Evolutionary conservation across 2,888 invertebrate species (phyloP), one percentile per base, ranked within the genome.

Genomic region (Microplitis deprimator): DNA sequence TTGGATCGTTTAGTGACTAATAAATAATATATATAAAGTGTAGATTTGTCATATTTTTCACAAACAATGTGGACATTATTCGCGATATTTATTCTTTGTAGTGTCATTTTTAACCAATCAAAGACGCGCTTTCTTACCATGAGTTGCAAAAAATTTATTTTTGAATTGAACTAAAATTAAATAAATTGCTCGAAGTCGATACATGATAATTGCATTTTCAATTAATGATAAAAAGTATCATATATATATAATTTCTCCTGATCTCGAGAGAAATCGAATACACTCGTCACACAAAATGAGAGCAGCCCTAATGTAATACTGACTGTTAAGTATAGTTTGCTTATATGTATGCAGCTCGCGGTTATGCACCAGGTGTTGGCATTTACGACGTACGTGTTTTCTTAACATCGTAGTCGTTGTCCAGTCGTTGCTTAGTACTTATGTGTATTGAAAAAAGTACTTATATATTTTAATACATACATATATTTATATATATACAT

Each of bases 281-380:
- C 8, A 17, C 6, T 64, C 16, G 1, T 38, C 73, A 41, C 16
- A 17, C 38, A 16, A 29, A 65, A 65, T 16, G 68, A 17, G 71
- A 61, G 39, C 71, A 71, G 7, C 38, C 60, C 59, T 8, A 39
- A 16, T 41, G 68, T 68, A 41, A 61, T 61, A 20, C 17, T 41
- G 50, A 41, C 40, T 62, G n/a, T 6, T 29, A 29, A 7, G 40
- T 62, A 20, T 38, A 29, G 62, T 67, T 61, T 38, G 68, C 68
- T 78, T 77, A 77, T 80, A 77, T 71, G 65, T 80, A 81, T 81
- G 77, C 79, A 71, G 68, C 79, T 77, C 76, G 79, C 65, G 79
- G 79, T 85, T 82, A 84, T 85, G 84, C 83, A 82, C 84, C 86
- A 86, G 86, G 86, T 86, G 86, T 82, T 81, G 81, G 83, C 84